phyloP scores from a whole-genome alignment of 2,113 vertebrate genomes.

The Ailurus styani region DNA sequence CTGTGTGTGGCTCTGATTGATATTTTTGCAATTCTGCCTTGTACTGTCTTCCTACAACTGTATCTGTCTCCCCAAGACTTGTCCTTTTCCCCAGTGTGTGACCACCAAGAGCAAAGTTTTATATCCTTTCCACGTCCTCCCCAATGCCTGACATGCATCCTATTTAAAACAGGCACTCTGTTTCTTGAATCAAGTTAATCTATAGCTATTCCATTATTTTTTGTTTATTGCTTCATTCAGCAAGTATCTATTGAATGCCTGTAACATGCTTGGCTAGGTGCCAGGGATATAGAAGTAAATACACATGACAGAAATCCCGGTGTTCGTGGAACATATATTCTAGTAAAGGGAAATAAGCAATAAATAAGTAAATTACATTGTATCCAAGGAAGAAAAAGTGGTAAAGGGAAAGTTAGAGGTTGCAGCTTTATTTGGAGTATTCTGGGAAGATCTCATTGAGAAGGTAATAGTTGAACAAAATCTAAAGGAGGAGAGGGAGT shows the following conservation, averaged over 20 bases:
- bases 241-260: neutral
- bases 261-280: neutral
- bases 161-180: neutral
- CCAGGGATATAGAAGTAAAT: neutral
- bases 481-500: neutral
- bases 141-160: rapidly evolving
- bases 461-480: neutral
- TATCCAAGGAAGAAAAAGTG: neutral
- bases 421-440: neutral
- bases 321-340: neutral
- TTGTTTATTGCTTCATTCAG: neutral
- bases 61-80: neutral
- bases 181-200: neutral
- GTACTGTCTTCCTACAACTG: neutral
- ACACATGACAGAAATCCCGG: neutral
- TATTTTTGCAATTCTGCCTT: neutral
- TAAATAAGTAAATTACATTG: neutral
- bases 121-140: neutral
- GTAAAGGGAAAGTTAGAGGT: neutral
- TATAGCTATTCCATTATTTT: neutral
- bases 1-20: neutral
- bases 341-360: neutral
- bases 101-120: neutral
- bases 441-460: neutral
- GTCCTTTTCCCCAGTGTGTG: neutral